A percentile compares a stretch with the other conserved stretches of the same genome.
Evolutionary conservation across 2,113 vertebrate genomes (phyloP).

Genomic region (Microcebus lehilahytsara): DNA sequence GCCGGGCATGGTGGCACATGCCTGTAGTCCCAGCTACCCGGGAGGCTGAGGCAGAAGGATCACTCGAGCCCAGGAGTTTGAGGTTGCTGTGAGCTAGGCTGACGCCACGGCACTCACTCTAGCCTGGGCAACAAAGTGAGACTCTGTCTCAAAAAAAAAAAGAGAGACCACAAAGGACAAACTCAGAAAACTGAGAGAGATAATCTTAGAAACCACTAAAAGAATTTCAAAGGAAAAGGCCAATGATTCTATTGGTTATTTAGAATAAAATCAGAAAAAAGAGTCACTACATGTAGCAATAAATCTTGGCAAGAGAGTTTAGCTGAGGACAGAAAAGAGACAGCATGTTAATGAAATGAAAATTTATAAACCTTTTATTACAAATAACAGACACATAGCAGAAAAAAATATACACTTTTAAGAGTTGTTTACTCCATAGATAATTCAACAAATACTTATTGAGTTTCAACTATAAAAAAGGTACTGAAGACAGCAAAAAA

Average conservation of each 20-base stretch:
- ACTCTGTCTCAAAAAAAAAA: too few species aligned
- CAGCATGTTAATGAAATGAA: not conserved
- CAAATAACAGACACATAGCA: not conserved
- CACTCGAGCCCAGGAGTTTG: too few species aligned
- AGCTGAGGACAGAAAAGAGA: not conserved
- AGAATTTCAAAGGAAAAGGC: not conserved
- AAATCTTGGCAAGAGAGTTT: not conserved
- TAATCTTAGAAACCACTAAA: not conserved
- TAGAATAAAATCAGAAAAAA: not conserved
- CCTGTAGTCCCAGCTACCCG: too few species aligned
- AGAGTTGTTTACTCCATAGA: not conserved
- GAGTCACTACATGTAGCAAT: not conserved
- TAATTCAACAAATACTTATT: not conserved
- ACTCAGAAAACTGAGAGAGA: not conserved
- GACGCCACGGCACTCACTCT: too few species aligned
- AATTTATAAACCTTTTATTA: not conserved
- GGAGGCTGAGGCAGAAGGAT: too few species aligned
- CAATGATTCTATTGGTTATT: not conserved
- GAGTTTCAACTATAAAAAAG: not conserved
- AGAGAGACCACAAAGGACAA: constrained; percentile 10
- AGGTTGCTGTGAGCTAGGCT: too few species aligned
- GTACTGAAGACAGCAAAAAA: not conserved
- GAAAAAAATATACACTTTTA: not conserved
- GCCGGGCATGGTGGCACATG: too few species aligned
- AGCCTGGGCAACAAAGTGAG: too few species aligned